Percentiles rank a stretch among this genome's conserved stretches.
Evolutionary conservation across 1,140 invertebrate species (phyloP).

Genomic region (Heliconius congener): DNA sequence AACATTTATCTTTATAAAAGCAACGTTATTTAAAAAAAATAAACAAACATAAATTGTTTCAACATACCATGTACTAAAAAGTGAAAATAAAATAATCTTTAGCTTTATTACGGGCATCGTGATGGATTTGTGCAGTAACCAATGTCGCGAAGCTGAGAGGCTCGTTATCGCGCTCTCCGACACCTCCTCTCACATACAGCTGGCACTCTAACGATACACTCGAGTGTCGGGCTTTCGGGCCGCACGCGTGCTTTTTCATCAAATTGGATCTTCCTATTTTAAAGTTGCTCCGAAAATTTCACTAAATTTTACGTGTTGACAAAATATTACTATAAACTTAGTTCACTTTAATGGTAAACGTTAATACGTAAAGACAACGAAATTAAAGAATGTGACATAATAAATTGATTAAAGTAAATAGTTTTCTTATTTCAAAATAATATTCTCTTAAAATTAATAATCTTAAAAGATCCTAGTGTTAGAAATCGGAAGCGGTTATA

Average conservation of each 20-base stretch:
- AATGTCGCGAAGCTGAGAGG: slow-evolving; percentile 42
- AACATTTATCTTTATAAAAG: too few relatives aligned
- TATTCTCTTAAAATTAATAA: too few relatives aligned
- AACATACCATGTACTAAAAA: too few relatives aligned
- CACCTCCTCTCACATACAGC: slow-evolving; percentile 15
- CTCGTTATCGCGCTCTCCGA: slow-evolving; percentile 46
- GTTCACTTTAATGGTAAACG: not conserved
- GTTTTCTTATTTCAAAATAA: too few relatives aligned
- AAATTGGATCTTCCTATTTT: slow-evolving; percentile 15
- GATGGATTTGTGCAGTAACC: slow-evolving; percentile 14
- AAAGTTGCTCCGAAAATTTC: not conserved
- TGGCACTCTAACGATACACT: slow-evolving; percentile 6
- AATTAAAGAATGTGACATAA: not conserved
- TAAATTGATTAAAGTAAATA: not conserved
- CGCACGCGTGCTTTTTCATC: slow-evolving; percentile 9
- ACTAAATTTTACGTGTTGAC: not conserved
- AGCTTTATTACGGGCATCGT: not conserved
- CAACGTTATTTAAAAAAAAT: too few relatives aligned
- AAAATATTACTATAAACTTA: not conserved
- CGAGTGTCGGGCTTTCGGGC: slow-evolving; percentile 5
- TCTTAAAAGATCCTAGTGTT: too few relatives aligned
- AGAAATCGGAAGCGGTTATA: too few relatives aligned
- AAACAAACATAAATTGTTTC: too few relatives aligned
- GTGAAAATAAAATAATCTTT: not conserved
- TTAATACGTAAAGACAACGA: not conserved